Conservation (phyloP, 23 tunicate species). For the Styela plicata region DNA sequence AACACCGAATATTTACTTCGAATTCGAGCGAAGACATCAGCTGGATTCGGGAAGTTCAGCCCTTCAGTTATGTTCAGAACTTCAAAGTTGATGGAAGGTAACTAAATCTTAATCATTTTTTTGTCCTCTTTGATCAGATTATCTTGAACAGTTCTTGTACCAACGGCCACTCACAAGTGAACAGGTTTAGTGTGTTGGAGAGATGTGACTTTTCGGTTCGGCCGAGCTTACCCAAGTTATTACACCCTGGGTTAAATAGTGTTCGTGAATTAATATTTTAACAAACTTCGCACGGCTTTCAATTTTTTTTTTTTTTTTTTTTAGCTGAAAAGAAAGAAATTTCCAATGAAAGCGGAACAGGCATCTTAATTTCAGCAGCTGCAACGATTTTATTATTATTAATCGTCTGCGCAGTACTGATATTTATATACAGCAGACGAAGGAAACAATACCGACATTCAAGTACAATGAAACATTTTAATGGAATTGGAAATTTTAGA, state of each 20-base stretch:
- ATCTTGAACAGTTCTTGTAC: too few relatives aligned
- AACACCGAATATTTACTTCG: slow-evolving; percentile 62
- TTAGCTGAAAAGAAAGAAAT: background rate
- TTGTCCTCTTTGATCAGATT: too few relatives aligned
- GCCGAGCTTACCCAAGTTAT: too few relatives aligned
- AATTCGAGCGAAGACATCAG: slow-evolving; percentile 61
- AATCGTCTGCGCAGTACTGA: slow-evolving; percentile 1
- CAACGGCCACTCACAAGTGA: too few relatives aligned
- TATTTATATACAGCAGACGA: background rate
- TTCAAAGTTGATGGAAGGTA: background rate
- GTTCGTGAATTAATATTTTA: too few relatives aligned
- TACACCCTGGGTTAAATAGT: too few relatives aligned
- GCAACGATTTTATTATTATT: background rate
- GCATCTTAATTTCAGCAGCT: background rate
- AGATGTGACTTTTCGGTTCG: too few relatives aligned
- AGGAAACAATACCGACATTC: background rate
- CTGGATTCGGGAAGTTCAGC: slow-evolving; percentile 68
- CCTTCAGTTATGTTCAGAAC: slow-evolving; percentile 31
- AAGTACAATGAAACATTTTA: background rate
- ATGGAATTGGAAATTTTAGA: background rate
- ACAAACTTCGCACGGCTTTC: too few relatives aligned
- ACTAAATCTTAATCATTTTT: too few relatives aligned
- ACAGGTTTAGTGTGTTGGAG: too few relatives aligned
- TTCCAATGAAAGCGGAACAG: background rate
- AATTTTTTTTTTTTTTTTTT: background rate